These are phyloP conservation scores for Caenorhabditis brenneri DNA, from an alignment of 1,140 invertebrate genomes.

Conservation along the genomic window DNA sequence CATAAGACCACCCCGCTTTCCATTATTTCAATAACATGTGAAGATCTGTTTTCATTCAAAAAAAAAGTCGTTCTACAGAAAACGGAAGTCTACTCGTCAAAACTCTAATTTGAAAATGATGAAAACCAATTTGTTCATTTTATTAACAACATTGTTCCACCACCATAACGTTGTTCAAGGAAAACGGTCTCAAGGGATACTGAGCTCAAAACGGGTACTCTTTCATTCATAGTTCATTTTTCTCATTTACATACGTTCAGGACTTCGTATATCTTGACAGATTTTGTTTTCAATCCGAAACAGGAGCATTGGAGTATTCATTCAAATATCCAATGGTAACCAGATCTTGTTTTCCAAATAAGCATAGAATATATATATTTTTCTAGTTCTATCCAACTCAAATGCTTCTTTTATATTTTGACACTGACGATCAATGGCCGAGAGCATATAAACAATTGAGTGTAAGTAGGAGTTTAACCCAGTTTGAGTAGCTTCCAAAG, in stretches of 20 bases:
- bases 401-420: slow-evolving; percentile 26
- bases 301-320: not conserved
- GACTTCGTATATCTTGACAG: slow-evolving; percentile 6
- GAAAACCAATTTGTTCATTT: not conserved
- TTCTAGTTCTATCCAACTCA: slow-evolving; percentile 24
- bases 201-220: not conserved
- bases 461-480: not conserved
- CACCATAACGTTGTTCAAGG: not conserved
- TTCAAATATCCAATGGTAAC: slow-evolving; percentile 11
- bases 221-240: not conserved
- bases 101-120: not conserved
- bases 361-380: not conserved
- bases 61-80: not conserved
- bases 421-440: not conserved
- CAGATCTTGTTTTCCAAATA: not conserved
- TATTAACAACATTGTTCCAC: not conserved
- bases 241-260: not conserved
- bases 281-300: slow-evolving; percentile 18
- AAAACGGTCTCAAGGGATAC: not conserved
- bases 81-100: too few species aligned
- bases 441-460: not conserved
- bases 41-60: too few species aligned
- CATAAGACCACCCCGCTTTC: not conserved
- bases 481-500: not conserved
- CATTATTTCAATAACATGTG: not conserved